Conservation (phyloP, 2,797 vertebrate genomes). For the Notoglanidium macrostoma region DNA sequence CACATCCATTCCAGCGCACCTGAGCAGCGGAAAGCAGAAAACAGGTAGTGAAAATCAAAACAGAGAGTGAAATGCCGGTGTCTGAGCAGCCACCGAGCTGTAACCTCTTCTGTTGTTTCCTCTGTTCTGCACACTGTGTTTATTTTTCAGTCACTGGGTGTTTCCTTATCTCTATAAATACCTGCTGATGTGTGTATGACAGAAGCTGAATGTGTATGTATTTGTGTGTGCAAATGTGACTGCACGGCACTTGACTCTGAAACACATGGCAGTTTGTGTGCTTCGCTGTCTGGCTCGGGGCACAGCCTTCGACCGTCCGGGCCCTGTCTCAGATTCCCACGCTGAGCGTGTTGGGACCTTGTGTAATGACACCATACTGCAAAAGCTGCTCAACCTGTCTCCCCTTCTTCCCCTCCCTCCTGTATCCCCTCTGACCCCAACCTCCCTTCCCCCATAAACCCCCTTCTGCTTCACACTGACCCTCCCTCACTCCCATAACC, state of each 20-base stretch:
- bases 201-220: slow-evolving; percentile 19
- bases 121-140: slow-evolving; percentile 45
- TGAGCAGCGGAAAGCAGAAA: slow-evolving; percentile 58
- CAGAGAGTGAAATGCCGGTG: slow-evolving; percentile 51
- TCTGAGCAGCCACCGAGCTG: slow-evolving; percentile 33
- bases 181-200: slow-evolving; percentile 15
- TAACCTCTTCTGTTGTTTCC: slow-evolving; percentile 53
- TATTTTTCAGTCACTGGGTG: slow-evolving; percentile 54
- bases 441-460: slow-evolving; percentile 33
- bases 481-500: slow-evolving; percentile 35
- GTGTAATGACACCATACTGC: slow-evolving; percentile 57
- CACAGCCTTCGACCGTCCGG: slow-evolving; percentile 53
- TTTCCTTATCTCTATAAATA: slow-evolving; percentile 60
- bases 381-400: slow-evolving; percentile 61
- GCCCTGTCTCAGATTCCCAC: slow-evolving; percentile 60
- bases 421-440: slow-evolving; percentile 44
- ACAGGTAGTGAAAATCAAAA: slow-evolving; percentile 71
- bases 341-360: slow-evolving; percentile 59
- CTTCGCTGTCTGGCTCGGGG: slow-evolving; percentile 45
- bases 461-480: slow-evolving; percentile 34
- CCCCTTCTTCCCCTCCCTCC: slow-evolving; percentile 51
- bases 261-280: slow-evolving; percentile 49
- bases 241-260: slow-evolving; percentile 49
- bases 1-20: slow-evolving; percentile 51
- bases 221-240: slow-evolving; percentile 31